These are phyloP conservation scores for Pedicia rivosa DNA, from an alignment of 2,888 invertebrate genomes.

Conservation along the genomic window DNA sequence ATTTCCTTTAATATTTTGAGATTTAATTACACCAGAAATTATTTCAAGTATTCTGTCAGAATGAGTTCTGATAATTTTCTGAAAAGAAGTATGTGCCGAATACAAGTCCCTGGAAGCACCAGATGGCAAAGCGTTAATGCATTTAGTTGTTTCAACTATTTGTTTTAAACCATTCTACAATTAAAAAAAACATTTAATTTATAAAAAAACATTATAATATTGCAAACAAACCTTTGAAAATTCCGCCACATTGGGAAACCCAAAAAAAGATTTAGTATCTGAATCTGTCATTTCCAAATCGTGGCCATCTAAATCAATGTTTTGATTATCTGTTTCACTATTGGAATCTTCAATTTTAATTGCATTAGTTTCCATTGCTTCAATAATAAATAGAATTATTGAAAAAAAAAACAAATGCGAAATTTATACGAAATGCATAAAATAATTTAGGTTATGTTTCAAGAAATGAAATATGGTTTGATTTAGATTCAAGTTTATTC, in stretches of 20 bases:
- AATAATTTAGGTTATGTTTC: no score
- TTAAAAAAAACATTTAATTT: constrained; percentile 10
- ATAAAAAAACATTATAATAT: not conserved
- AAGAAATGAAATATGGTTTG: no score
- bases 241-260: constrained; percentile 14
- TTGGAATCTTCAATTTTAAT: no score
- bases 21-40: constrained; percentile 37
- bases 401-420: no score
- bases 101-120: constrained; percentile 58
- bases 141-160: constrained; percentile 50
- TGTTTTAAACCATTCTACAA: constrained; percentile 46
- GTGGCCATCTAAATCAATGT: no score
- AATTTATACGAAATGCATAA: no score
- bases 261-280: no score
- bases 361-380: no score
- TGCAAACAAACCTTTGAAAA: constrained; percentile 21
- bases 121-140: constrained; percentile 53
- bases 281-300: no score
- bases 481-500: no score
- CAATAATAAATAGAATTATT: no score
- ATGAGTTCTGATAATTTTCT: constrained; percentile 44
- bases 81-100: constrained; percentile 59
- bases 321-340: no score
- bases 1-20: constrained; percentile 38
- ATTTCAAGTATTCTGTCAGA: constrained; percentile 44